These are phyloP conservation scores for Chauna torquata DNA, from an alignment of 2,113 vertebrate species.

Conservation along the genomic window DNA sequence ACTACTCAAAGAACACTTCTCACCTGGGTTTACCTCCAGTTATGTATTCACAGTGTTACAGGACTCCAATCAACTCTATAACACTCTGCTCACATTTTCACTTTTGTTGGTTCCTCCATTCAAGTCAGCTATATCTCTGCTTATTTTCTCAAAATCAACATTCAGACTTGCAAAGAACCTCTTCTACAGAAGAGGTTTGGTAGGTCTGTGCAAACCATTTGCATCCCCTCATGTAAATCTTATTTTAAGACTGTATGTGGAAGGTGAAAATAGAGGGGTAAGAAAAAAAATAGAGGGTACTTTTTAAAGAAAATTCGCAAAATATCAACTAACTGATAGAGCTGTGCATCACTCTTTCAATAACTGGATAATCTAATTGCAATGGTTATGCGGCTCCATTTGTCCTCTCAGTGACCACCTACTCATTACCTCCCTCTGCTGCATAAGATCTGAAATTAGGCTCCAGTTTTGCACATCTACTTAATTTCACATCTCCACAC, in stretches of 20 bases:
- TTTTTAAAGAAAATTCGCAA: not conserved
- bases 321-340: not conserved
- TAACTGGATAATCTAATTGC: not conserved
- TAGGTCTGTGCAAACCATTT: not conserved
- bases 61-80: not conserved
- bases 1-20: not conserved
- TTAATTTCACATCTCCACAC: not conserved
- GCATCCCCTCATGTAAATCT: not conserved
- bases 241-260: accelerated
- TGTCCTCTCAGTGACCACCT: not conserved
- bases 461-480: not conserved
- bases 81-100: accelerated
- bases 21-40: not conserved
- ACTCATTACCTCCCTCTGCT: not conserved
- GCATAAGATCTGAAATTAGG: not conserved
- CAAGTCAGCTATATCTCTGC: not conserved
- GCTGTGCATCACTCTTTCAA: not conserved
- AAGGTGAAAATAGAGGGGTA: not conserved
- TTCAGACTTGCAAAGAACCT: not conserved
- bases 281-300: not conserved
- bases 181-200: not conserved
- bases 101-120: not conserved
- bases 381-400: not conserved
- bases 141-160: not conserved
- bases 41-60: not conserved